Conservation (phyloP, 2,888 invertebrate genomes). For the Atherix ibis region DNA sequence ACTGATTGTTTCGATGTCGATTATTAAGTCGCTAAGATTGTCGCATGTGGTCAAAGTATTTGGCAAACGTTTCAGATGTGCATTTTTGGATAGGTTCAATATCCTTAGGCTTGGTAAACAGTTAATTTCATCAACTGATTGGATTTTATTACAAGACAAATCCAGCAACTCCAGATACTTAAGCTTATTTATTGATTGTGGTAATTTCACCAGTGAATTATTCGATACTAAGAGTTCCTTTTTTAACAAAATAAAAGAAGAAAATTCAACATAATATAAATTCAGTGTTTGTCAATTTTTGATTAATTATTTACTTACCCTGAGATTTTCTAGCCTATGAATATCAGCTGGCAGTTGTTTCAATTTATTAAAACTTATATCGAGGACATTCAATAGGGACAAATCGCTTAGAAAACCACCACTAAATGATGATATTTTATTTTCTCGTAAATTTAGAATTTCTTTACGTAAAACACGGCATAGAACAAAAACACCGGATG, state of each 20-base stretch:
- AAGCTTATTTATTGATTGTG: constrained; percentile 48
- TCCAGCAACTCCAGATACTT: constrained; percentile 48
- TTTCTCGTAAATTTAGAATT: constrained; percentile 46
- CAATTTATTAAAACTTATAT: constrained; percentile 52
- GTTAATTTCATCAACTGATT: constrained; percentile 23
- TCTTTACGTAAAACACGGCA: constrained; percentile 73
- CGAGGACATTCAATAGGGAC: constrained; percentile 45
- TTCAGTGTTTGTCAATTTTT: neutral
- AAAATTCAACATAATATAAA: neutral
- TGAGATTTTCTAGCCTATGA: constrained; percentile 45
- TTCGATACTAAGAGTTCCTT: constrained; percentile 58
- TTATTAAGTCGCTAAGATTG: constrained; percentile 41
- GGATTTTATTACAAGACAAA: constrained; percentile 53
- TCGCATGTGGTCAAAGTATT: constrained; percentile 47
- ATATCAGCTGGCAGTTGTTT: constrained; percentile 46
- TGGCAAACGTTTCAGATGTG: constrained; percentile 42
- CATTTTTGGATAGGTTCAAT: constrained; percentile 46
- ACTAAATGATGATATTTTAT: constrained; percentile 50
- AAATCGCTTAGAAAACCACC: constrained; percentile 60
- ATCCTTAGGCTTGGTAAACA: constrained; percentile 40
- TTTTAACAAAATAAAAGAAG: constrained; percentile 2
- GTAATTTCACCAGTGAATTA: constrained; percentile 53
- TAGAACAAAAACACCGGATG: constrained; percentile 60
- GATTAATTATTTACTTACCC: constrained; percentile 32
- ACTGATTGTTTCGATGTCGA: constrained; percentile 44